Evolutionary conservation across 1,140 invertebrate genomes (phyloP).

Genomic region (Penaeus chinensis): DNA sequence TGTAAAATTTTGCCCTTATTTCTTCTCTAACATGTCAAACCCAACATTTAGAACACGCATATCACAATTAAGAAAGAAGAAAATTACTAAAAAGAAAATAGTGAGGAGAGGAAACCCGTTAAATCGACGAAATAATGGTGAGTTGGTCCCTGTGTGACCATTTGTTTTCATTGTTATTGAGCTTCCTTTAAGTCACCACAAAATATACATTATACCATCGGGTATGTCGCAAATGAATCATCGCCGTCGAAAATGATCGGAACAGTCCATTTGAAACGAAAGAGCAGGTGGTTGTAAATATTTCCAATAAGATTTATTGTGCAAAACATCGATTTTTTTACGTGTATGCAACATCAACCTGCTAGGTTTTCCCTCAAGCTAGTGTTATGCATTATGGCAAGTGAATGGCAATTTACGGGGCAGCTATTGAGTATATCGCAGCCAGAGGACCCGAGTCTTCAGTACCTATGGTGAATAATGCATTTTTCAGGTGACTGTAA

Average conservation of each 20-base stretch:
- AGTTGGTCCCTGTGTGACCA: slow-evolving; percentile 35
- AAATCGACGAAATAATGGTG: slow-evolving; percentile 57
- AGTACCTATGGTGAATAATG: no score
- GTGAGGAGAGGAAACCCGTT: slow-evolving; percentile 47
- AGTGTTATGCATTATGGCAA: no score
- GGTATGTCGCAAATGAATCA: no score
- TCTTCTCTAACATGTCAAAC: slow-evolving; percentile 41
- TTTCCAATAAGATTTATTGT: neutral
- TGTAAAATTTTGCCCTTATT: slow-evolving; percentile 38
- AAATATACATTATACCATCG: no score
- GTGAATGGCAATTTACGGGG: no score
- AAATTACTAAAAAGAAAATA: slow-evolving; percentile 56
- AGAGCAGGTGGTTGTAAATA: no score
- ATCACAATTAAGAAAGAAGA: slow-evolving; percentile 49
- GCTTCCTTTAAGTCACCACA: slow-evolving; percentile 30
- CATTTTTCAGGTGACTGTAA: no score
- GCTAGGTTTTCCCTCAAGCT: no score
- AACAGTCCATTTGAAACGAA: no score
- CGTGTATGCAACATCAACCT: neutral
- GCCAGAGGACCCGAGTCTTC: no score
- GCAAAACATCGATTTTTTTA: slow-evolving; percentile 27
- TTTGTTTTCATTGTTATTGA: slow-evolving; percentile 58
- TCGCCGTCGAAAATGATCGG: no score
- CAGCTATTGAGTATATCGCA: no score
- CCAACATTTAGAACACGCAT: slow-evolving; percentile 49